Base-by-base conservation (phyloP, 1,140 invertebrate species). In the Diorhabda elongata region DNA sequence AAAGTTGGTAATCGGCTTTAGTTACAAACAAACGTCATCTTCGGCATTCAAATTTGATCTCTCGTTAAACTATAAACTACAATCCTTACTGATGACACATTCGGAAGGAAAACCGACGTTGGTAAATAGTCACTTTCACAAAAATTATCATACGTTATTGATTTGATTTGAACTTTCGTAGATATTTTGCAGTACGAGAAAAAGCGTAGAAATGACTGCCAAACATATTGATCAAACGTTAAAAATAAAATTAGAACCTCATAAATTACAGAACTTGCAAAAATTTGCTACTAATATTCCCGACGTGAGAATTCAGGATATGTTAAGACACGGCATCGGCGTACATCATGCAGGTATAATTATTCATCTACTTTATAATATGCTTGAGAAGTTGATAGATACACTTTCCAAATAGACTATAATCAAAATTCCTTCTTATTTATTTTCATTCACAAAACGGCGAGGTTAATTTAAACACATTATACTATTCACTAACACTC, bases 171-270 rank as follows among this genome's bases (percentile, higher is more conserved):
- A 26, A 26, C 26, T 64, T 69, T 63, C 74, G 75, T 73, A 88
- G 87, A 86, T 90, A 83, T 94, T 94, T 79, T 93, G 91, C 79
- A 88, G 88, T 64, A 92, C 91, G 2, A 83, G 92, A 64, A 93
- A 92, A 80, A 87, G 89, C 70, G 88, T 90, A 0, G 80, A 87
- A 66, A 85, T 91, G 77, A 88, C 90, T 41, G 87, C 89, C 2
- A 84, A 85, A 63, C 85, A 86, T 44, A 71, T 93, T 57, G 81
- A 84, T 2, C 85, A 86, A 73, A 84, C 89, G 73, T 76, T 87
- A 4, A 85, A 85, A 44, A 86, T 88, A 68, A 81, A 83, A 11
- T 84, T 87, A 67, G 83, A 79, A 71, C 61, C 80, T 1, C 78
- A 84, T 56, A 87, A 89, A 69, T 85, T 84, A 73, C 79, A 83